Evolutionary conservation across 2,888 invertebrate species (phyloP), one percentile per base, ranked within the genome.

Genomic region (Hirtodrosophila histrioides): DNA sequence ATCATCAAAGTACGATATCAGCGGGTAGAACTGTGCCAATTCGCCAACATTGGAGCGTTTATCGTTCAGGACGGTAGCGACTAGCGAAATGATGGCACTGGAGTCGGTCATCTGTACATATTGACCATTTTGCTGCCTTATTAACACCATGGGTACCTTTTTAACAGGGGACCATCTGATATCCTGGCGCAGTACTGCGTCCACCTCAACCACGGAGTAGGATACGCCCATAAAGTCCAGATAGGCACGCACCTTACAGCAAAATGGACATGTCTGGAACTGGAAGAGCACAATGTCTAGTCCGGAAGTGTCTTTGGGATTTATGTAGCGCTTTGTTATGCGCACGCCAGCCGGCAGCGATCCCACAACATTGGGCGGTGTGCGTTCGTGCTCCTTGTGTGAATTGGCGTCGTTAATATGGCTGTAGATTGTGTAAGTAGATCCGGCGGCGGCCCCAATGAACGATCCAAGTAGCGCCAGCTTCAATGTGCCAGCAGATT

Each of bases 221-320:
- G 97, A 96, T 58, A 99, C 94, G 1, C 99, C 98, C 90, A 96
- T 94, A 82, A 95, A 97, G 91, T 99, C 99, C 9, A 99, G 93
- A 90, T 96, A 97, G 0, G 97, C 95, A 63, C 98, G 93, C 2
- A 92, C 92, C 93, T 99, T 99, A 90, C 98, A 98, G 92, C 99
- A 99, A 91, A 99, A 99, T 0, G 99, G 99, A 89, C 99, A 99
- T 0, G 98, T 98, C 87, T 98, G 96, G 90, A 98, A 99, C 93
- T 99, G 99, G 90, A 97, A 99, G 12, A 99, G 92, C 0, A 97
- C 95, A 44, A 99, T 92, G 78, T 97, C 95, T 60, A 98, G 92
- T 27, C 95, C 95, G 43, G 93, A 93, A 0, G 89, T 92, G 88
- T 97, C 96, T 3, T 93, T 92, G 0, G 94, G 93, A 88, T 94